These are phyloP conservation scores for Hemaris fuciformis DNA, from an alignment of 2,888 invertebrate species.

Conservation along the genomic window DNA sequence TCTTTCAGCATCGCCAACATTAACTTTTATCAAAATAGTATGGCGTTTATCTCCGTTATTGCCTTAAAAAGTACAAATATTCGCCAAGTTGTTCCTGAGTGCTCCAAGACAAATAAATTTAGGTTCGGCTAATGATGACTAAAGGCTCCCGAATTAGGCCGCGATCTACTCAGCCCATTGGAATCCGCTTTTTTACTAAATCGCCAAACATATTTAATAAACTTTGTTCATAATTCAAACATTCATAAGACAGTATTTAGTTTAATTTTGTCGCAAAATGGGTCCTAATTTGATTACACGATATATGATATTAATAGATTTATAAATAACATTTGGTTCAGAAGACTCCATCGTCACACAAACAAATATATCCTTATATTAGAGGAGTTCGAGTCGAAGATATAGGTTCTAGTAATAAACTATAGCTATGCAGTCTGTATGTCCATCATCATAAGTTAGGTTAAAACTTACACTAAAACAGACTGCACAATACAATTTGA, in stretches of 20 bases:
- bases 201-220: background rate
- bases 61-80: background rate
- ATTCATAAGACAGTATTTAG: background rate
- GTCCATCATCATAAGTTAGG: conserved; percentile 33
- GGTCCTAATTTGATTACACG: conserved; percentile 30
- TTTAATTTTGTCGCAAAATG: conserved; percentile 30
- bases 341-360: conserved; percentile 37
- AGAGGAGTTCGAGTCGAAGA: conserved; percentile 31
- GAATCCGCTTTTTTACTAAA: conserved; percentile 6
- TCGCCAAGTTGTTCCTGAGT: background rate
- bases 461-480: conserved; percentile 31
- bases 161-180: conserved; percentile 19
- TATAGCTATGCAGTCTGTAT: conserved; percentile 43
- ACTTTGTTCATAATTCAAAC: background rate
- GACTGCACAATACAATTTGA: conserved; percentile 29
- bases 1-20: background rate
- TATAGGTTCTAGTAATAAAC: conserved; percentile 24
- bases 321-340: conserved; percentile 40
- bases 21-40: background rate
- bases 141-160: conserved; percentile 17
- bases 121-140: background rate
- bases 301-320: conserved; percentile 25
- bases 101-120: background rate
- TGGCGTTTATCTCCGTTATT: background rate
- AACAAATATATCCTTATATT: conserved; percentile 30